phyloP scores from a whole-genome alignment of 2,797 vertebrate genomes.

The Brotula barbata region DNA sequence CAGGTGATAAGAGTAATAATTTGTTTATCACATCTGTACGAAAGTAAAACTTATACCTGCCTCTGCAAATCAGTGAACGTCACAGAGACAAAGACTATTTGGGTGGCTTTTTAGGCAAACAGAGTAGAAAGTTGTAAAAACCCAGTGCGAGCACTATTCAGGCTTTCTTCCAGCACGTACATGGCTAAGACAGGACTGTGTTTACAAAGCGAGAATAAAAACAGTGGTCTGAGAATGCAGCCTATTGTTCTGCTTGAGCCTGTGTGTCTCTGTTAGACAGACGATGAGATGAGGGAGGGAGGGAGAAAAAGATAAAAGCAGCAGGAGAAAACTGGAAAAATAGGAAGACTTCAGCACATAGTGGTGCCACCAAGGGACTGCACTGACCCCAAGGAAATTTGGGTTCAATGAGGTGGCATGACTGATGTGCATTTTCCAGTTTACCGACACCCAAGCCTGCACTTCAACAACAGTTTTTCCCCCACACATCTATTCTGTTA shows the following conservation, averaged over 20 bases:
- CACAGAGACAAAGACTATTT: too few relatives aligned
- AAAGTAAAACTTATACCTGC: too few relatives aligned
- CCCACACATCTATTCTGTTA: too few relatives aligned
- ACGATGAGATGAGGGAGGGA: neutral
- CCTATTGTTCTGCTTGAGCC: neutral
- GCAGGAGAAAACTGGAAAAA: neutral
- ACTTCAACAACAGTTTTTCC: too few relatives aligned
- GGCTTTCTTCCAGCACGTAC: neutral
- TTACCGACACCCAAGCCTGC: too few relatives aligned
- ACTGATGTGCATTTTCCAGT: neutral
- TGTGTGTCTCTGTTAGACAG: neutral
- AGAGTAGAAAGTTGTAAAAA: neutral
- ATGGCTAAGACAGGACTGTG: constrained; percentile 11
- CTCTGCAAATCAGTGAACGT: too few relatives aligned
- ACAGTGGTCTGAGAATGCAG: constrained; percentile 20
- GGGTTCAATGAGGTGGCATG: neutral
- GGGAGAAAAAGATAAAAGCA: neutral
- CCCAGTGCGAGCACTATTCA: neutral
- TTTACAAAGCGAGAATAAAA: neutral
- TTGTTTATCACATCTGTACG: too few relatives aligned
- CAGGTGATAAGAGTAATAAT: too few relatives aligned
- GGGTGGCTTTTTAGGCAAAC: neutral
- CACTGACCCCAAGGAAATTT: neutral
- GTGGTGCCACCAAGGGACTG: neutral
- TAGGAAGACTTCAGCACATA: neutral